Evolutionary conservation across 2,113 vertebrate species (phyloP), one percentile per base, ranked within the genome.

Genomic region (Phylloscopus whistleri): DNA sequence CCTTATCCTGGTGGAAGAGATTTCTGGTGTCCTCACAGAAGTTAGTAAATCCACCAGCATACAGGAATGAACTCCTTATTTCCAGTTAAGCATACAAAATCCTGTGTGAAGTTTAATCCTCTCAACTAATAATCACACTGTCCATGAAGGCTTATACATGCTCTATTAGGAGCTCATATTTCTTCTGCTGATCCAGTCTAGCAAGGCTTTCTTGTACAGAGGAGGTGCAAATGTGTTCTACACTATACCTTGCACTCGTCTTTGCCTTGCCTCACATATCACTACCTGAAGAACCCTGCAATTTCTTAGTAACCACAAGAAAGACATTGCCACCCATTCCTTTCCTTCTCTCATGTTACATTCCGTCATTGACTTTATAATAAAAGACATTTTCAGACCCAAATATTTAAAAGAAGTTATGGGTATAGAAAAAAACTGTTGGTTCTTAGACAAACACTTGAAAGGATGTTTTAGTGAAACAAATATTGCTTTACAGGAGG

Each of bases 241-340:
- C 12, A 8, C 35, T 28, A 11, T 53, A 59, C 18, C 8, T 59
- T 55, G 11, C 13, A 9, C 16, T 60, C 79, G 59, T 69, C 64
- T 37, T 67, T 72, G 16, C 31, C 44, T 84, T 56, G 14, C 14
- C 8, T 67, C 59, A 31, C 9, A 2, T 6, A 49, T 10, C 16
- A 22, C 4, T 37, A 7, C 23, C 28, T 35, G 35, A 84, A 55
- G 13, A 58, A 7, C 6, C 52, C 52, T 7, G 9, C 8, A 49
- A 27, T 53, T 73, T 67, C 43, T 35, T 16, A 20, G 22, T 46
- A 37, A 60, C 24, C 49, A 66, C 33, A 58, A 69, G n/a, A 72
- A 58, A 69, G n/a, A 72, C 1, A 24, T 49, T 2, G 0, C 3
- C 48, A 62, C 5, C 0, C 21, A 48, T 48, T 73, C 44, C 53